Base-by-base conservation (phyloP, 2,888 invertebrate genomes). In the Leptinotarsa haldemani region DNA sequence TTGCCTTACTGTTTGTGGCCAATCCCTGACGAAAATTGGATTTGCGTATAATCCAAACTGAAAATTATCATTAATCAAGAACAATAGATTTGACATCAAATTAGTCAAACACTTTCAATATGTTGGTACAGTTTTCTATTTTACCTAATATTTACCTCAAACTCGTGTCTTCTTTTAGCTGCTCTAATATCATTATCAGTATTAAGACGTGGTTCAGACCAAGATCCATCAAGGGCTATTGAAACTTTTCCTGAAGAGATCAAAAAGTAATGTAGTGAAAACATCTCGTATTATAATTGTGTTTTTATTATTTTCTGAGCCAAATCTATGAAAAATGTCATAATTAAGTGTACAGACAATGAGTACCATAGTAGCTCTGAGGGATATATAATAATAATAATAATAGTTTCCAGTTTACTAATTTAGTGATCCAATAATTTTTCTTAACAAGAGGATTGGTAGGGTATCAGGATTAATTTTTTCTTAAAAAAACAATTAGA, bases 181-280 rank as follows among this genome's bases (percentile, higher is more conserved):
- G 73, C 73, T 1, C 20, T 65, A n/a, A 3, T 22, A 5, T 73
- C 65, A 3, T 3, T 30, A 0, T 65, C 22, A 13, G 40, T 22
- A 50, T 65, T 20, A 1, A 20, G 20, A 13, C n/a, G 20, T 13
- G 73, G 73, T 52, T 65, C 18, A 20, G 73, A 73, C 73, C 69
- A 73, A 50, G 73, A 73, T 20, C 69, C 73, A 61, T 73, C 73
- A 12, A 73, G 69, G 47, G 69, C 58, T 5, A 73, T 73, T 18
- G 73, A 73, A 7, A 73, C 40, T 53, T 50, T 61, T 48, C 64
- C 64, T 70, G 53, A 40, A 52, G 56, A 50, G 9, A 4, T 2
- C 22, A 25, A 48, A 16, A 16, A 50, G 1, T 9, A 1, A 40
- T 40, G 0, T 40, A 40, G 40, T 40, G 9, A 9, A 40, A 9